These are phyloP conservation scores for Neoaliturus tenellus DNA, from an alignment of 2,888 invertebrate genomes.

Conservation along the genomic window DNA sequence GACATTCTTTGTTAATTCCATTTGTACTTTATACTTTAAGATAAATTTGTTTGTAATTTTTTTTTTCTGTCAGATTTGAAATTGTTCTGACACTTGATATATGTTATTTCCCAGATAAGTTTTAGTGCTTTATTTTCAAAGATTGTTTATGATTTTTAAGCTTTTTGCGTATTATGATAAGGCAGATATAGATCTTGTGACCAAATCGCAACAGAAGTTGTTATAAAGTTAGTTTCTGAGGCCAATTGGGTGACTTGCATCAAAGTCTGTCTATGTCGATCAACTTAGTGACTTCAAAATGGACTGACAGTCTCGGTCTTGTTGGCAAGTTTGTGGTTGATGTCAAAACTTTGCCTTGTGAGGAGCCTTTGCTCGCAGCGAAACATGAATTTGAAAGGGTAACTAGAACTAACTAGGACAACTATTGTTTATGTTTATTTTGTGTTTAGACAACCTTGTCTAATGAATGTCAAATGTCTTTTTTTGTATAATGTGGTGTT, in stretches of 20 bases:
- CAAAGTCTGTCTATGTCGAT: slow-evolving; percentile 15
- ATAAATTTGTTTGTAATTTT: no score
- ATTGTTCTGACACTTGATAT: no score
- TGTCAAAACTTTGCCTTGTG: slow-evolving; percentile 26
- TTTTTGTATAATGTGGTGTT: no score
- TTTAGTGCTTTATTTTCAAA: no score
- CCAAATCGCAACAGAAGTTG: background rate
- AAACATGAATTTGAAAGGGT: background rate
- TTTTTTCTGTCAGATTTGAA: no score
- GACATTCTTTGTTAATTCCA: no score
- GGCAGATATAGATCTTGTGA: background rate
- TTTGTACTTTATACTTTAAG: no score
- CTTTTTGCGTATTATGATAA: no score
- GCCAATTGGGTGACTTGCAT: slow-evolving; percentile 23
- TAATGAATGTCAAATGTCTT: no score
- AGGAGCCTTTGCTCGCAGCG: background rate
- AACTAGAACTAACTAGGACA: background rate
- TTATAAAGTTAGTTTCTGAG: slow-evolving; percentile 19
- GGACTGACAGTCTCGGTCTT: background rate
- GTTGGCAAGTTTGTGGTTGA: slow-evolving; percentile 1
- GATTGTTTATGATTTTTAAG: no score
- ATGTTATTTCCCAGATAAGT: no score
- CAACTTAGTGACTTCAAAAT: slow-evolving; percentile 9
- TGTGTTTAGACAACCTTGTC: background rate
- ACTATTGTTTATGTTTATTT: background rate